Base-by-base conservation (phyloP, 2,113 vertebrate genomes). In the Proterorhinus semilunaris region DNA sequence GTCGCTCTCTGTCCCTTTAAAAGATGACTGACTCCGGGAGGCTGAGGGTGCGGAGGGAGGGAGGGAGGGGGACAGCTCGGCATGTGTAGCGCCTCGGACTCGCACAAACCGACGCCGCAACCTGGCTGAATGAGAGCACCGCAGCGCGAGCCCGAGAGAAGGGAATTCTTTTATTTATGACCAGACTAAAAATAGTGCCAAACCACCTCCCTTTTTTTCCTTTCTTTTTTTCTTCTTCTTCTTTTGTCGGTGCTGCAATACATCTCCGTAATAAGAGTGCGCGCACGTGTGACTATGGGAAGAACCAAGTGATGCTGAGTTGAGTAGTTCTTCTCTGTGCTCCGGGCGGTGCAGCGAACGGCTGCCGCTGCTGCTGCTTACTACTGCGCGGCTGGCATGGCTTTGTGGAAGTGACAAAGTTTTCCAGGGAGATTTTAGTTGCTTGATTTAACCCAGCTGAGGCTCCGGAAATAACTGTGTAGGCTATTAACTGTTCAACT, bases 1-100 rank as follows among this genome's bases (percentile, higher is more conserved):
- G 58, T 61, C 36, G 36, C 58, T 58, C 53, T 49, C 75, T 90
- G 89, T 87, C 87, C 75, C 89, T 90, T 91, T 90, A 91, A 90
- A 89, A 47, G 36, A 42, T 44, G 57, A 54, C 48, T 9, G 74
- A 52, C 71, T 77, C 80, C 62, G 70, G 80, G 73, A 83, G 72
- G 77, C 58, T 75, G 75, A 68, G 13, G 50, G 65, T 76, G 44
- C 1, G 58, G 44, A 42, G 27, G 44, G 10, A 36, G 21, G 54
- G 27, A 10, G 50, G 81, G 45, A 72, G 66, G 86, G 63, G 75
- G 44, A 66, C 72, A 80, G 67, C 82, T 81, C 75, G 48, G 72
- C 83, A 57, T 78, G 82, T 66, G 81, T 75, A 17, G 62, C 58
- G 55, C 66, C 51, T 75, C 72, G 68, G 51, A 74, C 48, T 71